Conservation (phyloP, 2,113 vertebrate species). For the Procavia capensis region DNA sequence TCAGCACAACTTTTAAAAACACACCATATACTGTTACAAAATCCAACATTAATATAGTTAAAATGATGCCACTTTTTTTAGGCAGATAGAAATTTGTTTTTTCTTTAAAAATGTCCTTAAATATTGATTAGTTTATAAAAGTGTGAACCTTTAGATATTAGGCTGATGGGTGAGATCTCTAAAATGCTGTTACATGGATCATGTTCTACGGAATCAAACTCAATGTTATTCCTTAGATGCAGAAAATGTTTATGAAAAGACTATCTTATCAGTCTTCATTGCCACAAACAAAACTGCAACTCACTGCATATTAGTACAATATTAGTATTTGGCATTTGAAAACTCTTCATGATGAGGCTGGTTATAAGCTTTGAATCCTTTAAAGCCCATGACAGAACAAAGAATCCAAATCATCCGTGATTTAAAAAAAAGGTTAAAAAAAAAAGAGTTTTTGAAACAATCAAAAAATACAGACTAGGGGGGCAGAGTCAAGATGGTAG, state of each 20-base stretch:
- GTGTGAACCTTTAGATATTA: conserved; percentile 23
- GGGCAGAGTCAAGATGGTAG: no score
- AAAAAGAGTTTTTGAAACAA: background rate
- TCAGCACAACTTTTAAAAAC: conserved; percentile 39
- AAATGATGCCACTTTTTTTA: conserved; percentile 15
- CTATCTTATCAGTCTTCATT: conserved; percentile 61
- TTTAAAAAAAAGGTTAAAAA: background rate
- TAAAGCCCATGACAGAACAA: background rate
- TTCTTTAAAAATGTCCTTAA: conserved; percentile 54
- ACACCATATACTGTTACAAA: conserved; percentile 20
- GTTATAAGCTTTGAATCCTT: background rate
- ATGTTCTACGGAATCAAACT: conserved; percentile 11
- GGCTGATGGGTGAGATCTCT: conserved; percentile 26
- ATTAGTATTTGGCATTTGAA: conserved; percentile 38
- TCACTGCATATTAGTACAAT: background rate
- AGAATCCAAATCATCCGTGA: background rate
- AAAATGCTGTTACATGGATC: background rate
- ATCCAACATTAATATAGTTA: conserved; percentile 23
- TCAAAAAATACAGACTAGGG: no score
- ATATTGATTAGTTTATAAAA: conserved; percentile 68
- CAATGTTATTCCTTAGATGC: background rate
- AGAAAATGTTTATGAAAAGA: conserved; percentile 54
- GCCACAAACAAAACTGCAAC: conserved; percentile 29
- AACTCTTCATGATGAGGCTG: conserved; percentile 62
- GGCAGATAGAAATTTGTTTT: conserved; percentile 40